Conservation (phyloP, 53 echinoderm and acorn worm genomes). For the Echinometra lucunter region DNA sequence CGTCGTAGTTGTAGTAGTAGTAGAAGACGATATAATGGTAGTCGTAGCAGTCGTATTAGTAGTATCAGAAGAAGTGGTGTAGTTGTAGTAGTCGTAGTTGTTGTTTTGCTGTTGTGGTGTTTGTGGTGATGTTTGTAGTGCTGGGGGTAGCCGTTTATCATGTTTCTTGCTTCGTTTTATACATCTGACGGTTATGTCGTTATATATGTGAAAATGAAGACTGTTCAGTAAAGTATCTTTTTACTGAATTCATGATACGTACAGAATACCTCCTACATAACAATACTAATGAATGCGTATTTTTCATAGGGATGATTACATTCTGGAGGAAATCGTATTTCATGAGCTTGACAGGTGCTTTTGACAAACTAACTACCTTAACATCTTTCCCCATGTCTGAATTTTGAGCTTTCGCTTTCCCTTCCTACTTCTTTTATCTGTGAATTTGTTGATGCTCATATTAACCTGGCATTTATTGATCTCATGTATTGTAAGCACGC, state of each 20-base stretch:
- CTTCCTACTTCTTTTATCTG: background rate
- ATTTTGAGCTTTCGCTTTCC: background rate
- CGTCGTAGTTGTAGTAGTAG: background rate
- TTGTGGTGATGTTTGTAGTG: too few species aligned
- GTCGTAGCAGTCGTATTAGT: too few species aligned
- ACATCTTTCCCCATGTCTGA: background rate
- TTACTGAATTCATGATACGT: too few species aligned
- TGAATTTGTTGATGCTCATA: background rate
- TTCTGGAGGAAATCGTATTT: background rate
- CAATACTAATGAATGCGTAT: background rate
- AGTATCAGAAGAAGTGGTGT: background rate
- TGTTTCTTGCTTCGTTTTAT: too few species aligned
- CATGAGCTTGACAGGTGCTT: background rate
- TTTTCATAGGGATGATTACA: background rate
- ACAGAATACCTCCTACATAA: background rate
- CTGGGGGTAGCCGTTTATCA: too few species aligned
- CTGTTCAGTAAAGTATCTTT: too few species aligned
- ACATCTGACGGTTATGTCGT: too few species aligned
- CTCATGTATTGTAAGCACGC: background rate
- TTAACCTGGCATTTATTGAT: constrained; percentile 17
- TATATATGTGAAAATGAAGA: too few species aligned
- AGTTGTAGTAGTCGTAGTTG: background rate
- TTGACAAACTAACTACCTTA: background rate
- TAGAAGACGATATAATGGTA: too few species aligned
- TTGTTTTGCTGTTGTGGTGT: too few species aligned